A percentile compares a stretch with the other conserved stretches of the same genome.
Evolutionary conservation across 2,113 vertebrate genomes (phyloP).

Genomic region (Aix galericulata): DNA sequence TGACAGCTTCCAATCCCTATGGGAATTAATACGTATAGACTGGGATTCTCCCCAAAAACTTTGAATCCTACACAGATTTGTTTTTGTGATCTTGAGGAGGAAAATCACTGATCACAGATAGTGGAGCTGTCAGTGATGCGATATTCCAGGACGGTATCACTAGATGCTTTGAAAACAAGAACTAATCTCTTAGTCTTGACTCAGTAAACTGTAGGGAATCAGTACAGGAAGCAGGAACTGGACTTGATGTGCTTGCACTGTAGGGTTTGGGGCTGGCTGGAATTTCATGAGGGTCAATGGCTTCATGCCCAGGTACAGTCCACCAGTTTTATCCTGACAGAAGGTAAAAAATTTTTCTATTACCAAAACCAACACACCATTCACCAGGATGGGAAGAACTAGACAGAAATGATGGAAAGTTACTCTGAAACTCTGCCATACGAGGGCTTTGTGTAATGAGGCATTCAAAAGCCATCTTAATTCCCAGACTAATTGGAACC

Average conservation of each 20-base stretch:
- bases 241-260: not conserved
- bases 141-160: not conserved
- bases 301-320: not conserved
- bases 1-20: not conserved
- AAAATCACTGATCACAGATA: not conserved
- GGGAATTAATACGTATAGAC: not conserved
- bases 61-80: not conserved
- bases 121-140: not conserved
- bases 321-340: not conserved
- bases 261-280: not conserved
- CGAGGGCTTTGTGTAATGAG: not conserved
- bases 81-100: not conserved
- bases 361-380: not conserved
- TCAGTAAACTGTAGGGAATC: not conserved
- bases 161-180: not conserved
- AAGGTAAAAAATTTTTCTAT: not conserved
- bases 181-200: not conserved
- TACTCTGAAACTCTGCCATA: not conserved
- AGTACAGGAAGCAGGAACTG: not conserved
- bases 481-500: not conserved
- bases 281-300: not conserved
- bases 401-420: not conserved
- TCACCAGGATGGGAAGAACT: not conserved
- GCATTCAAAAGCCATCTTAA: not conserved
- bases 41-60: not conserved